Percentiles rank a stretch among this genome's conserved stretches.
These are phyloP conservation scores for Apamea sordens DNA, from an alignment of 2,888 invertebrate species.

Conservation along the genomic window DNA sequence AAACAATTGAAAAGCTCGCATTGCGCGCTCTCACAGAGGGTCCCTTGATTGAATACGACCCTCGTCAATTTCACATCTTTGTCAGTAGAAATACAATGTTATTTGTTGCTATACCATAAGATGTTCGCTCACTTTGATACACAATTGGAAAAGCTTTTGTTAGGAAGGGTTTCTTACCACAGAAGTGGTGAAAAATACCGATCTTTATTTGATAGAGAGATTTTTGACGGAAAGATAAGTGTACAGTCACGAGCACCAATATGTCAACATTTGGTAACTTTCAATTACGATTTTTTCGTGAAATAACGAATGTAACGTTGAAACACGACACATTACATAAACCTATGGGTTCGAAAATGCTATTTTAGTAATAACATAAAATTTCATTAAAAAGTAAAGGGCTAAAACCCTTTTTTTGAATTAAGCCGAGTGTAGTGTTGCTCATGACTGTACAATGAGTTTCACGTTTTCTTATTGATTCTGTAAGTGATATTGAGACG, in stretches of 20 bases:
- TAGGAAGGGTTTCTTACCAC: conserved; percentile 49
- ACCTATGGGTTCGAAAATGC: no score
- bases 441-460: no score
- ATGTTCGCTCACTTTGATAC: conserved; percentile 56
- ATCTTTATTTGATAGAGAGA: conserved; percentile 50
- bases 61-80: conserved; percentile 77
- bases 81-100: conserved; percentile 64
- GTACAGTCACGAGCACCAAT: no score
- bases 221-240: conserved; percentile 39
- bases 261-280: no score
- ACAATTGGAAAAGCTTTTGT: conserved; percentile 53
- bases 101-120: conserved; percentile 60
- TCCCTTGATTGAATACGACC: conserved; percentile 71
- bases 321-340: no score
- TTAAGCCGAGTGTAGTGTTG: no score
- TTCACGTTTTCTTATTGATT: conserved; percentile 21
- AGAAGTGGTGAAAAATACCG: conserved; percentile 19
- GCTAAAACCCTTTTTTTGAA: no score
- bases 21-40: conserved; percentile 43
- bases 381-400: no score
- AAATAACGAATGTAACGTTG: no score
- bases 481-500: conserved; percentile 25
- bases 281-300: no score
- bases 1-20: conserved; percentile 62
- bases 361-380: no score